These are phyloP conservation scores for Leptopterna dolabrata DNA, from an alignment of 2,888 invertebrate genomes.

Conservation along the genomic window DNA sequence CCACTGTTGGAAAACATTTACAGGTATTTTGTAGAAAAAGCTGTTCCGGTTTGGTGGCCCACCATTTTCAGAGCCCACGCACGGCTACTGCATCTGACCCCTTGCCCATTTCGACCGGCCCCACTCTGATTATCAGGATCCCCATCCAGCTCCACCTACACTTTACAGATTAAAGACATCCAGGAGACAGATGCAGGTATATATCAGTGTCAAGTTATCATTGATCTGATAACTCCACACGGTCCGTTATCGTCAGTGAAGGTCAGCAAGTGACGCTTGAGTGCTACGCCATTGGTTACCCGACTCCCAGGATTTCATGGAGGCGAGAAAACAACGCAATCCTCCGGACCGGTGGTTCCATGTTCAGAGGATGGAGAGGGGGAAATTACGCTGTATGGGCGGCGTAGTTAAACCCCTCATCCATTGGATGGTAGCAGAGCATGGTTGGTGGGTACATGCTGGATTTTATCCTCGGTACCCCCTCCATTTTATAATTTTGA, in stretches of 20 bases:
- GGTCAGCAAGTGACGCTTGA: slow-evolving; percentile 82
- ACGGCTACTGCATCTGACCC: no score
- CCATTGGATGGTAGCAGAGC: no score
- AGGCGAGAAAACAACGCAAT: slow-evolving; percentile 93
- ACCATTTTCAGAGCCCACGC: no score
- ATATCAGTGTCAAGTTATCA: slow-evolving; percentile 88
- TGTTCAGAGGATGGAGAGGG: slow-evolving; percentile 76
- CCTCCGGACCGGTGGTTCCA: slow-evolving; percentile 88
- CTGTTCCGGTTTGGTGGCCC: no score
- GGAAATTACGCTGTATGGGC: no score
- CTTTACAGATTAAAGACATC: slow-evolving; percentile 83
- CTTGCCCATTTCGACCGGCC: slow-evolving; percentile 85
- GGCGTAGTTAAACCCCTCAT: no score
- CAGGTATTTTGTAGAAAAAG: no score
- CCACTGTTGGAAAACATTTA: no score
- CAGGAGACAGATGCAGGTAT: slow-evolving; percentile 92
- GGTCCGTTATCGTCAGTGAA: slow-evolving; percentile 83
- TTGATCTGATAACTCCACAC: slow-evolving; percentile 91
- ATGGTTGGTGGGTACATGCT: no score
- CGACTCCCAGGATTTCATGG: slow-evolving; percentile 88
- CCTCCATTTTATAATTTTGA: no score
- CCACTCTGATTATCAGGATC: slow-evolving; percentile 86
- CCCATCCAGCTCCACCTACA: slow-evolving; percentile 82
- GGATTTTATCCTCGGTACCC: no score
- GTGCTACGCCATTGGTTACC: slow-evolving; percentile 90